Evolutionary conservation across 2,113 vertebrate species (phyloP).

Genomic region (Beaufortia kweichowensis): DNA sequence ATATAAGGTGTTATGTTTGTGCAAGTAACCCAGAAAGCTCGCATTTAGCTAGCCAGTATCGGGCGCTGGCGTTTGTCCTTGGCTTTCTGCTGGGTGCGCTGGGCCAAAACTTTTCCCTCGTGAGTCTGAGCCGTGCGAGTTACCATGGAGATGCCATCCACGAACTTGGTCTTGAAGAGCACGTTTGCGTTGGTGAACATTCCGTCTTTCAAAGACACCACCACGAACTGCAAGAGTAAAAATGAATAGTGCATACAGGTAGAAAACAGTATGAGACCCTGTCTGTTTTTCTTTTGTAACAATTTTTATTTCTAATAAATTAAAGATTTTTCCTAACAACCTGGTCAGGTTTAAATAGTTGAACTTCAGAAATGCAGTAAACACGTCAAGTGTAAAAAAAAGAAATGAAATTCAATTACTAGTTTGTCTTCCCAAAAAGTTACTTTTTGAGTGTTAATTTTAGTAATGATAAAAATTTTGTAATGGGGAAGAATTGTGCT

Average conservation of each 20-base stretch:
- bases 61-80: slow-evolving; percentile 65
- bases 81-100: slow-evolving; percentile 66
- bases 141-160: slow-evolving; percentile 90
- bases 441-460: no score
- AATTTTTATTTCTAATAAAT: no score
- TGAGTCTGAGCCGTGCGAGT: slow-evolving; percentile 76
- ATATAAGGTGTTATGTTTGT: not conserved
- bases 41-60: slow-evolving; percentile 48
- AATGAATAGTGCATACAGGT: no score
- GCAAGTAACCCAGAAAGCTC: not conserved
- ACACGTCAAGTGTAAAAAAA: not conserved
- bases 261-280: no score
- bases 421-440: no score
- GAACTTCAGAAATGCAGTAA: no score
- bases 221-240: slow-evolving; percentile 84
- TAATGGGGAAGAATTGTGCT: no score
- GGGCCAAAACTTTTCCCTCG: slow-evolving; percentile 45
- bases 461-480: no score
- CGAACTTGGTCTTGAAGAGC: slow-evolving; percentile 91
- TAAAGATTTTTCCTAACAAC: no score
- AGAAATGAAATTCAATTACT: not conserved
- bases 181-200: slow-evolving; percentile 98
- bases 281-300: no score
- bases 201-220: slow-evolving; percentile 97
- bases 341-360: no score